Evolutionary conservation across 2,113 vertebrate genomes (phyloP), one percentile per base, ranked within the genome.

Genomic region (Chlorodrepanis virens): DNA sequence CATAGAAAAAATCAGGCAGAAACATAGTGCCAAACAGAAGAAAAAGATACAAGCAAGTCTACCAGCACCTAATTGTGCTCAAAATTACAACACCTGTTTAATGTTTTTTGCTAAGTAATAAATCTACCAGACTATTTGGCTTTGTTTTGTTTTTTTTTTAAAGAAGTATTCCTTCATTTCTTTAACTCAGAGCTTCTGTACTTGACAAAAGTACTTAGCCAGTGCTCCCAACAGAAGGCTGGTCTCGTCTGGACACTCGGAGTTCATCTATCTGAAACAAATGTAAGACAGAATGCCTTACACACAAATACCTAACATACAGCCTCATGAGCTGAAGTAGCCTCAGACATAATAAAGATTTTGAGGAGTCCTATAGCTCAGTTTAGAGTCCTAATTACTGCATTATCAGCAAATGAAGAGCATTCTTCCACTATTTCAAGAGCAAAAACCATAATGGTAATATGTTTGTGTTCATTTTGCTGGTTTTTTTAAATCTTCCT

Each of bases 341-440:
- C 33, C 10, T 76, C n/a, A 83, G 19, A 52, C 11, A 69, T 2
- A 56, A 11, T 8, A 77, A 5, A 75, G 37, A 79, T 75, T 63
- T 79, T 0, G 7, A 60, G 3, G 9, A 65, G 23, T 50, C 4
- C 8, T 74, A 0, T 18, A 61, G 59, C 35, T 71, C 49, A 52
- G 21, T 7, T 31, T 54, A 75, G 3, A 39, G 35, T n/a, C 35
- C 4, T 72, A 63, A 40, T 64, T 54, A 20, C 17, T 16, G 22
- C 59, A 11, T 49, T 86, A 37, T 28, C 37, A 80, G 28, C 13
- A 90, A 37, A 22, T 33, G 13, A 80, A 14, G 7, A 56, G 3
- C 19, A 40, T 6, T 42, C 5, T 45, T 75, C 24, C 24, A 27
- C 17, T 37, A 11, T 57, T 92, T 56, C n/a, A 21, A 79, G 19